Base-by-base conservation (phyloP, 2,888 invertebrate genomes). In the Esperia sulphurella region DNA sequence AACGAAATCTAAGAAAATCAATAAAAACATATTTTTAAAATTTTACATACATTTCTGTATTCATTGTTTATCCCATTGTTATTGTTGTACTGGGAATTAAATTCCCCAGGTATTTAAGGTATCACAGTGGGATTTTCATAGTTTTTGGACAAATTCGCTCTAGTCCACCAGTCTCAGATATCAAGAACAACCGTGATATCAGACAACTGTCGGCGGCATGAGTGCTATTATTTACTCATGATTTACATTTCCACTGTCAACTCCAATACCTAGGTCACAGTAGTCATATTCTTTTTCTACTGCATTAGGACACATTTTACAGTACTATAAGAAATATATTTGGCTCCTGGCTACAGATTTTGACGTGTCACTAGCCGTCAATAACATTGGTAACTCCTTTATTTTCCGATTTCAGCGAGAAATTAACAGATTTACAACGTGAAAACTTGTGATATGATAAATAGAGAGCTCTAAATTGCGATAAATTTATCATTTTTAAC, bases 111-210 rank as follows among this genome's bases (percentile, higher is more conserved):
- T 21, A 3, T 2, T 5, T 21, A 21, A 21, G 2, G 21, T 21
- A 21, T 21, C 44, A 50, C 40, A 29, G 47, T 33, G 33, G 33
- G 40, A 29, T 39, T 42, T 6, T 29, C 29, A 37, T 57, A 69
- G 65, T 68, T 71, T 77, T 76, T 71, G 66, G 68, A 71, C 71
- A 78, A 72, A 71, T 79, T 85, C 85, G 86, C 81, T 44, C 28
- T 48, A 50, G 51, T 79, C 85, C 86, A 85, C 58, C 61, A 47
- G 52, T 61, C 61, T 68, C 68, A 68, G 75, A 74, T 82, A 81
- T 74, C 70, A 62, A 71, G 75, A 73, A 80, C 78, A 75, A 71
- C 65, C 69, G 66, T 71, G 69, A 72, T 78, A 79, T 80, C 73
- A 74, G 65, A 67, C 71, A 70, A 68, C 70, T 70, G 77, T 75